Percentiles rank a stretch among this genome's conserved stretches.
phyloP scores from a whole-genome alignment of 2,113 vertebrate species.

The Eurypyga helias region DNA sequence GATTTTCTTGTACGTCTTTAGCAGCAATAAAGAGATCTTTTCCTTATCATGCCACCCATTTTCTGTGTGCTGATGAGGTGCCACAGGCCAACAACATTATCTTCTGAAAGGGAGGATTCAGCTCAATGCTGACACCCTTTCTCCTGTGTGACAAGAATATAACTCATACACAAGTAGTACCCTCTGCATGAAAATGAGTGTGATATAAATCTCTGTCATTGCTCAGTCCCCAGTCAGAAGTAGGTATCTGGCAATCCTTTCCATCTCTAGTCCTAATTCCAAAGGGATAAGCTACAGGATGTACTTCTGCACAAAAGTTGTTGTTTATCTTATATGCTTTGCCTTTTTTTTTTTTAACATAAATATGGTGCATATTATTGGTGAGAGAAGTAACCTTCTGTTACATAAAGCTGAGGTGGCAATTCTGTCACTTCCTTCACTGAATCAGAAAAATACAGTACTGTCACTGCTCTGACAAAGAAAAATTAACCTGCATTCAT shows the following conservation, averaged over 20 bases:
- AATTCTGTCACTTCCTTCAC: not conserved
- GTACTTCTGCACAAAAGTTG: not conserved
- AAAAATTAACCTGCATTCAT: not conserved
- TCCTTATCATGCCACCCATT: not conserved
- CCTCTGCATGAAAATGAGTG: slow-evolving; percentile 1
- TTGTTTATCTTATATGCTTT: not conserved
- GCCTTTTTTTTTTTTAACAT: not conserved
- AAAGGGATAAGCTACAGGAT: not conserved
- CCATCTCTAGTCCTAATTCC: not conserved
- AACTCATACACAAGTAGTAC: not conserved
- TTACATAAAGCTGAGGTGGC: not conserved
- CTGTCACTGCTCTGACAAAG: not conserved
- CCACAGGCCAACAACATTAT: not conserved
- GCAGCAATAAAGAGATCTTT: not conserved
- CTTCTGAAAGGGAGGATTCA: not conserved
- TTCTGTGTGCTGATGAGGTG: not conserved
- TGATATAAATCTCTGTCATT: not conserved
- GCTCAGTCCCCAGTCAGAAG: not conserved
- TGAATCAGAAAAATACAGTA: not conserved
- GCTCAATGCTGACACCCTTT: not conserved
- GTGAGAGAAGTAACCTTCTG: not conserved
- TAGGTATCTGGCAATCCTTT: not conserved
- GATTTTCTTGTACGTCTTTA: not conserved
- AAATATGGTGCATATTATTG: not conserved
- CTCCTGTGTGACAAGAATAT: not conserved